phyloP scores from a whole-genome alignment of 2,113 vertebrate genomes.

The Entomyzon cyanotis region DNA sequence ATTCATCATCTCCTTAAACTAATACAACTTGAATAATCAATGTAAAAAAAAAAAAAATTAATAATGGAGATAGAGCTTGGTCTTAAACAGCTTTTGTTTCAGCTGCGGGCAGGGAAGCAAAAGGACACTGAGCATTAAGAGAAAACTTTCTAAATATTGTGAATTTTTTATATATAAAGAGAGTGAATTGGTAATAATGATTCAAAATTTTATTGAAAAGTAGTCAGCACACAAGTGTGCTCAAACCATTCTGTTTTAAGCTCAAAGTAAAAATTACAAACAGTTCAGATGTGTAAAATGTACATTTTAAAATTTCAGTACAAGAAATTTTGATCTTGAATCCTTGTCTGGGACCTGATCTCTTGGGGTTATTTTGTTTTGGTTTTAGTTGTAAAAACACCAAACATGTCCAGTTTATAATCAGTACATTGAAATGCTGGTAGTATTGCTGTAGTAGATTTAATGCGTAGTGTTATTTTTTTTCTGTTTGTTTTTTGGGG shows the following conservation, averaged over 20 bases:
- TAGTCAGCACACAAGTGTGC: conserved; percentile 66
- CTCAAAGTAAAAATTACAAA: conserved; percentile 60
- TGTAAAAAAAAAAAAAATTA: conserved; percentile 6
- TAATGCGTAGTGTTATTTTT: conserved; percentile 71
- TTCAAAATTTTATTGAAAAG: conserved; percentile 75
- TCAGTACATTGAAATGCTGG: conserved; percentile 87
- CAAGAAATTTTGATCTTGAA: conserved; percentile 75
- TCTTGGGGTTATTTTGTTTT: conserved; percentile 61
- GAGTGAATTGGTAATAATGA: conserved; percentile 74
- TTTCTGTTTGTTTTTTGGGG: conserved; percentile 59
- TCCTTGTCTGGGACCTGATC: conserved; percentile 82
- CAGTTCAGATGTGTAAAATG: conserved; percentile 64
- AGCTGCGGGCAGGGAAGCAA: conserved; percentile 81
- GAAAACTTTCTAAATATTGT: conserved; percentile 68
- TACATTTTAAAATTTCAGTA: conserved; percentile 61
- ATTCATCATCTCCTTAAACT: conserved; percentile 28
- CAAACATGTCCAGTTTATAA: conserved; percentile 86
- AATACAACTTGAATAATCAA: conserved; percentile 64
- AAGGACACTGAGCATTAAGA: conserved; percentile 74
- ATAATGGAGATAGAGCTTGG: conserved; percentile 59
- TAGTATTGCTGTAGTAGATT: conserved; percentile 87
- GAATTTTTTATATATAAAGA: conserved; percentile 71
- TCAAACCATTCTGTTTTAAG: conserved; percentile 66
- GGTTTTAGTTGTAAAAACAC: conserved; percentile 82
- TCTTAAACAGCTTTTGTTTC: conserved; percentile 80